phyloP scores from a whole-genome alignment of 2,888 invertebrate genomes.

The Phaonia tiefii region DNA sequence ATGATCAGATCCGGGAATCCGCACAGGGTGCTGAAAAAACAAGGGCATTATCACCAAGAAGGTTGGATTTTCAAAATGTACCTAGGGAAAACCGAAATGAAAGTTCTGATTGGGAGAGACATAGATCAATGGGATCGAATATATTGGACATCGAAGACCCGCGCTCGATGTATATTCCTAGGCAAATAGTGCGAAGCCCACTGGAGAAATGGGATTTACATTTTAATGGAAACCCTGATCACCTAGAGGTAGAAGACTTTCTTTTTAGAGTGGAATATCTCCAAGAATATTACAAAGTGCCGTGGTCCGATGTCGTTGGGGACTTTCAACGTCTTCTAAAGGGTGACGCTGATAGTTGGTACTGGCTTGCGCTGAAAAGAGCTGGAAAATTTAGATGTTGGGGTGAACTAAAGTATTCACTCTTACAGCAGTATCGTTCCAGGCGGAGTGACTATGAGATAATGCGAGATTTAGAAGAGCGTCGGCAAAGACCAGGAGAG shows the following conservation, averaged over 20 bases:
- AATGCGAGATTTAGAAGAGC: conserved; percentile 36
- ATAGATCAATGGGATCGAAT: no score
- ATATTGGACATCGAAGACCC: no score
- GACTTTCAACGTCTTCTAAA: conserved; percentile 28
- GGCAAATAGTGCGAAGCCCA: no score
- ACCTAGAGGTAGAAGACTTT: not conserved
- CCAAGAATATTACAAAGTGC: conserved; percentile 3
- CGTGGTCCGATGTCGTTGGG: conserved; percentile 20
- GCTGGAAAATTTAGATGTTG: conserved; percentile 3
- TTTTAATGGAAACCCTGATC: not conserved
- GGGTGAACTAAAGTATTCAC: not conserved
- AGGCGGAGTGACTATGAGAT: conserved; percentile 8
- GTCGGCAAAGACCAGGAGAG: conserved; percentile 31
- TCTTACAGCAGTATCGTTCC: conserved; percentile 3
- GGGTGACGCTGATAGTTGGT: conserved; percentile 23
- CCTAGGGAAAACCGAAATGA: no score
- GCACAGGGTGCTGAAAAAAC: no score
- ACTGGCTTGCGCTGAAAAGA: not conserved
- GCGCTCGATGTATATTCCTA: no score
- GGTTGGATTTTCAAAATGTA: no score
- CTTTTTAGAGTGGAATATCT: conserved; percentile 24
- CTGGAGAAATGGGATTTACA: not conserved
- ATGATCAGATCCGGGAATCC: no score
- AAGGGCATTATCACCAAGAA: no score
- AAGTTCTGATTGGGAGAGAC: no score